Percentiles rank a stretch among this genome's conserved stretches.
Evolutionary conservation across 2,888 invertebrate genomes (phyloP).

Genomic region (Bedellia somnulentella): DNA sequence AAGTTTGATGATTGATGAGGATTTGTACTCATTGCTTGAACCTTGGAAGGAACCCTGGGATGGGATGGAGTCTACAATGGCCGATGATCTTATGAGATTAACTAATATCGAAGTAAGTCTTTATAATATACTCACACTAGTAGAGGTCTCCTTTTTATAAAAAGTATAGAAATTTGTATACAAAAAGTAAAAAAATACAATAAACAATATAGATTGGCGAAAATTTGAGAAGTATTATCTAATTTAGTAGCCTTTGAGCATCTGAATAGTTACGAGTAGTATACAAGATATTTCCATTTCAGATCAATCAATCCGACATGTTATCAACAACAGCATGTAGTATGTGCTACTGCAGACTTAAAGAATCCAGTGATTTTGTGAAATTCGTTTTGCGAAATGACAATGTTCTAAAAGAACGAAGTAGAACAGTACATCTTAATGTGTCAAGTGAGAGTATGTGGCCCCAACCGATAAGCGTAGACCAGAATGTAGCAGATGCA

Average conservation of each 20-base stretch:
- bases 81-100: constrained; percentile 29
- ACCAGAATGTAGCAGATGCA: constrained; percentile 21
- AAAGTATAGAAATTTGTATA: too few relatives aligned
- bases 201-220: too few relatives aligned
- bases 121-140: too few relatives aligned
- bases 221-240: too few relatives aligned
- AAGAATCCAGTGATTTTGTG: constrained; percentile 25
- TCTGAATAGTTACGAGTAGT: too few relatives aligned
- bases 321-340: constrained; percentile 34
- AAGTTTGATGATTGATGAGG: too few relatives aligned
- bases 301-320: constrained; percentile 25
- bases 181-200: too few relatives aligned
- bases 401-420: constrained; percentile 16
- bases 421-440: constrained; percentile 8
- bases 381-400: constrained; percentile 22
- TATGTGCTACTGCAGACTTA: constrained; percentile 22
- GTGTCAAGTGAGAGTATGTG: constrained; percentile 16
- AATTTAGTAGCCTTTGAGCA: too few relatives aligned
- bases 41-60: constrained; percentile 19
- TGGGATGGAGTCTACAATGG: constrained; percentile 28
- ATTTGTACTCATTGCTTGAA: too few relatives aligned
- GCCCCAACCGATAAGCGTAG: constrained; percentile 42
- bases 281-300: constrained; percentile 12
- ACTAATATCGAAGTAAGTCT: constrained; percentile 28
- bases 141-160: too few relatives aligned